Conservation (phyloP, 2,797 vertebrate genomes). For the Paedocypris micromegethes region DNA sequence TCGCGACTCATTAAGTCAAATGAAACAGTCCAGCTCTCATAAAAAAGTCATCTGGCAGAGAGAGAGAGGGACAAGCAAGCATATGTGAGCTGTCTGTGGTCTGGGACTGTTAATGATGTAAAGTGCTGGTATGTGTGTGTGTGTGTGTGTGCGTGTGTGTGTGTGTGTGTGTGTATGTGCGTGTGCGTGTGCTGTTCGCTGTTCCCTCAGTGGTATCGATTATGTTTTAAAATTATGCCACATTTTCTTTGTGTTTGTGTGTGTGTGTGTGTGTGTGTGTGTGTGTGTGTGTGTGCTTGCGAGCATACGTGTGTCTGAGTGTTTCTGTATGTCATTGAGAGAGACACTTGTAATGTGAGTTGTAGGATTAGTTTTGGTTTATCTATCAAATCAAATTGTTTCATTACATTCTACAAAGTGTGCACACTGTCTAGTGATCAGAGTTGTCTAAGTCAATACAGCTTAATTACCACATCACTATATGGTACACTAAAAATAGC, state of each 20-base stretch:
- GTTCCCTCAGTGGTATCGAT: constrained; percentile 90
- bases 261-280: constrained; percentile 15
- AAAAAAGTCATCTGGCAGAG: constrained; percentile 86
- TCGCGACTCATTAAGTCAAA: constrained; percentile 95
- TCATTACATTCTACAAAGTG: too few relatives aligned
- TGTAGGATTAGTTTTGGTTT: too few relatives aligned
- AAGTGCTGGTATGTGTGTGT: constrained; percentile 78
- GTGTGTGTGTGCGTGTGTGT: constrained; percentile 76
- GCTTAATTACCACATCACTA: too few relatives aligned
- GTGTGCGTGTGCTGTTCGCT: constrained; percentile 35
- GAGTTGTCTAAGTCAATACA: too few relatives aligned
- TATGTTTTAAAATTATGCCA: constrained; percentile 78
- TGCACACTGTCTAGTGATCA: too few relatives aligned
- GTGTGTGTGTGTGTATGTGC: constrained; percentile 50
- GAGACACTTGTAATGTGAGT: too few relatives aligned
- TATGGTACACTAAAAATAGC: too few relatives aligned
- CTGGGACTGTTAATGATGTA: constrained; percentile 84
- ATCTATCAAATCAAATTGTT: too few relatives aligned
- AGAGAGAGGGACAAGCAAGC: constrained; percentile 41
- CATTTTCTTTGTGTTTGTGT: constrained; percentile 20
- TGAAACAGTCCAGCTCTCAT: constrained; percentile 89
- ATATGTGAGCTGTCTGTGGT: constrained; percentile 74
- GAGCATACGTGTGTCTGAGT: background rate
- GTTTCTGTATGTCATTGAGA: too few relatives aligned
- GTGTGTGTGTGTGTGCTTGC: constrained; percentile 1